These are phyloP conservation scores for Drosophila rufa DNA, from an alignment of 1,140 invertebrate genomes.

Conservation along the genomic window DNA sequence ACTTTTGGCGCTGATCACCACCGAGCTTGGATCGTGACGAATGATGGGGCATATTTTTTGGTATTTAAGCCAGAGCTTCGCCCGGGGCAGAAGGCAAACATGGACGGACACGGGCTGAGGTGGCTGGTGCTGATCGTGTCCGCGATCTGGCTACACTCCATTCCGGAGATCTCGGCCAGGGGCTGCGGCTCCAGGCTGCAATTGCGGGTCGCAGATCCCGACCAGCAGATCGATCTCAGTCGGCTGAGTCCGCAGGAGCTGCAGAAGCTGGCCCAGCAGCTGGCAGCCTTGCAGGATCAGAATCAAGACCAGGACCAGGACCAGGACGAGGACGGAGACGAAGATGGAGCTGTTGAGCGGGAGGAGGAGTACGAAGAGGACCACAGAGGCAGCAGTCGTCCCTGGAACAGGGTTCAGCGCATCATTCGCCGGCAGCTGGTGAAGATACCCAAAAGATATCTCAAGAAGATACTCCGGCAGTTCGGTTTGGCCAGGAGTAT, in stretches of 20 bases:
- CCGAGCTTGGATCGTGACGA: slow-evolving; percentile 19
- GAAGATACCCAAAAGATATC: slow-evolving; percentile 64
- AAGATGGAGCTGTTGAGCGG: background rate
- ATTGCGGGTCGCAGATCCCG: background rate
- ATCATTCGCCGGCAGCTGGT: slow-evolving; percentile 66
- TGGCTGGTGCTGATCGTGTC: slow-evolving; percentile 10
- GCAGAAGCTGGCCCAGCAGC: slow-evolving; percentile 44
- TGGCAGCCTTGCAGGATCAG: slow-evolving; percentile 13
- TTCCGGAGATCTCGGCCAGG: background rate
- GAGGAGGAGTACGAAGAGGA: slow-evolving; percentile 39
- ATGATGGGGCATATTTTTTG: slow-evolving; percentile 32
- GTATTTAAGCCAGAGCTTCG: slow-evolving; percentile 48
- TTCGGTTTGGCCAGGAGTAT: slow-evolving; percentile 58
- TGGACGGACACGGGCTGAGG: background rate
- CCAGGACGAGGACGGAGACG: background rate
- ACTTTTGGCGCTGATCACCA: background rate
- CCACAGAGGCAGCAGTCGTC: slow-evolving; percentile 55
- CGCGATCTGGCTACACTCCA: slow-evolving; percentile 2
- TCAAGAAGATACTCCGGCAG: slow-evolving; percentile 58
- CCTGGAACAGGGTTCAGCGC: slow-evolving; percentile 71
- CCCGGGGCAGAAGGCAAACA: slow-evolving; percentile 30
- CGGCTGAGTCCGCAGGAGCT: slow-evolving; percentile 52
- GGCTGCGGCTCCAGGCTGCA: slow-evolving; percentile 16
- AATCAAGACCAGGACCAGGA: background rate
- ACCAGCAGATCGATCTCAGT: slow-evolving; percentile 50